Conservation (phyloP, 2,888 invertebrate species). For the Crioceris asparagi region DNA sequence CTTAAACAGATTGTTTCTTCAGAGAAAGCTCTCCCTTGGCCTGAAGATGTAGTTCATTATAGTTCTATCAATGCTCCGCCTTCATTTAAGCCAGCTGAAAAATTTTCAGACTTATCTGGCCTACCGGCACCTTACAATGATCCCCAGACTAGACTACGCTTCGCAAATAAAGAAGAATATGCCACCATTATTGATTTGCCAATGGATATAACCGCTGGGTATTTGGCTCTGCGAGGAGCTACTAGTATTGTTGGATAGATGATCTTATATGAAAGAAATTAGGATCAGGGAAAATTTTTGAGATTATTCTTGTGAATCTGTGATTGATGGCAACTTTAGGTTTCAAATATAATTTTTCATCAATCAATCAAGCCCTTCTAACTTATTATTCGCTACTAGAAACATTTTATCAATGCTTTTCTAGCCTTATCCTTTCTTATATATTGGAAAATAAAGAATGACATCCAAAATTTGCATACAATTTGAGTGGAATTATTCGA, state of each 20-base stretch:
- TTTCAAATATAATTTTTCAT: too few relatives aligned
- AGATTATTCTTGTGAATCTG: too few relatives aligned
- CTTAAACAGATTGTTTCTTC: constrained; percentile 78
- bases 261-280: too few relatives aligned
- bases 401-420: too few relatives aligned
- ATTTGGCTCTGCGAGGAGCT: constrained; percentile 74
- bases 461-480: too few relatives aligned
- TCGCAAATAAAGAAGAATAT: constrained; percentile 80
- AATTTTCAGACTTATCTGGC: constrained; percentile 89
- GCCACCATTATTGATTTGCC: constrained; percentile 74
- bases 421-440: too few relatives aligned
- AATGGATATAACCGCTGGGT: constrained; percentile 86
- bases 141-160: constrained; percentile 80
- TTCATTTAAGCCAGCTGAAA: constrained; percentile 81
- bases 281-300: too few relatives aligned
- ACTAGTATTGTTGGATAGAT: constrained; percentile 66
- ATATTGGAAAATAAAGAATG: too few relatives aligned
- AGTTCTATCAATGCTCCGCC: constrained; percentile 85
- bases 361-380: too few relatives aligned
- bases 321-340: too few relatives aligned
- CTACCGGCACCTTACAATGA: constrained; percentile 79
- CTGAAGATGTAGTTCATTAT: constrained; percentile 66
- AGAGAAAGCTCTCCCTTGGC: constrained; percentile 70
- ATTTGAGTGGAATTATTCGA: too few relatives aligned
- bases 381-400: too few relatives aligned